These are phyloP conservation scores for Drosophila ustulata DNA, from an alignment of 2,888 invertebrate genomes.

Conservation along the genomic window DNA sequence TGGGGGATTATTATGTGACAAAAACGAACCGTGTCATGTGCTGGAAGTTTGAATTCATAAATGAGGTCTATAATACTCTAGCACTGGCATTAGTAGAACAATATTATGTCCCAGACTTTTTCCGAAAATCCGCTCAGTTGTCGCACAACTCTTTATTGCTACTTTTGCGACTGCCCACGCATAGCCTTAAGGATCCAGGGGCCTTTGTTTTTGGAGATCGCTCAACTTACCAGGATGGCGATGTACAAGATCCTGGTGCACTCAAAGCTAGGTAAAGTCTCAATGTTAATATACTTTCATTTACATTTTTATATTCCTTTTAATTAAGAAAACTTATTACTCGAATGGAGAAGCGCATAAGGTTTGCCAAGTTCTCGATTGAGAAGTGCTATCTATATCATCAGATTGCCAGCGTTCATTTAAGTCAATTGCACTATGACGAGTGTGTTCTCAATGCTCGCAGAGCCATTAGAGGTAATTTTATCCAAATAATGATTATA, in stretches of 20 bases:
- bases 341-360: slow-evolving; percentile 75
- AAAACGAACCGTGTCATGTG: slow-evolving; percentile 83
- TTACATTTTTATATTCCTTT: not conserved
- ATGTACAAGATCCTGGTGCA: slow-evolving; percentile 45
- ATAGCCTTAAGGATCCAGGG: slow-evolving; percentile 67
- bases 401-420: slow-evolving; percentile 71
- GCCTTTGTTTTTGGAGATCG: slow-evolving; percentile 81
- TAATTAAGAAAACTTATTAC: slow-evolving; percentile 57
- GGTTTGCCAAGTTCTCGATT: slow-evolving; percentile 76
- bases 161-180: slow-evolving; percentile 65
- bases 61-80: slow-evolving; percentile 82
- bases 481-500: not conserved
- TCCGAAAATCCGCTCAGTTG: not conserved
- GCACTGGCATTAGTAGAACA: slow-evolving; percentile 76
- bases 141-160: slow-evolving; percentile 35
- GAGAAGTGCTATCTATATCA: slow-evolving; percentile 79
- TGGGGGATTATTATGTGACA: slow-evolving; percentile 81
- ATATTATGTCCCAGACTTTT: slow-evolving; percentile 42
- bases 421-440: slow-evolving; percentile 71
- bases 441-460: slow-evolving; percentile 75
- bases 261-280: slow-evolving; percentile 31
- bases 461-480: slow-evolving; percentile 67
- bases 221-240: slow-evolving; percentile 79
- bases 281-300: not conserved
- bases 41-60: slow-evolving; percentile 82